A percentile compares a stretch with the other conserved stretches of the same genome.
phyloP scores from a whole-genome alignment of 2,113 vertebrate genomes.

The Delphinapterus leucas region DNA sequence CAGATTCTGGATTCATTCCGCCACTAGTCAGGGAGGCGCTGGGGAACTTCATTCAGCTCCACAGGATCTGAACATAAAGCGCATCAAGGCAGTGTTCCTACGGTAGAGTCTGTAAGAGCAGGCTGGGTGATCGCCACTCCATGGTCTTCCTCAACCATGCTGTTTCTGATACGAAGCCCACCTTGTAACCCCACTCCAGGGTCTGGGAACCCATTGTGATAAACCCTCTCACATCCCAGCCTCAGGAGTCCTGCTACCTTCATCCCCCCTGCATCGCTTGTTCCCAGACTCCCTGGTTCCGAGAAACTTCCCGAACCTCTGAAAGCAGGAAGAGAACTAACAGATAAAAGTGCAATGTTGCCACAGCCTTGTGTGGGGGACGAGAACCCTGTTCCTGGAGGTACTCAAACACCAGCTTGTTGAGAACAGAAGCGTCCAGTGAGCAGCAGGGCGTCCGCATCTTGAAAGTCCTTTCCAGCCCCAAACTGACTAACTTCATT shows the following conservation, averaged over 20 bases:
- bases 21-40: not conserved
- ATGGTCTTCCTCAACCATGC: too few relatives aligned
- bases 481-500: not conserved
- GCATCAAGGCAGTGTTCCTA: not conserved
- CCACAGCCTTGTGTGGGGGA: not conserved
- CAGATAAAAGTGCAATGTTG: not conserved
- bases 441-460: accelerated
- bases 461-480: not conserved
- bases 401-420: not conserved
- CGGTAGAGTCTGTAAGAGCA: not conserved
- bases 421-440: not conserved
- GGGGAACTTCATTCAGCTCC: not conserved
- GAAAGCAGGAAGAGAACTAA: not conserved
- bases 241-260: not conserved
- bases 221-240: not conserved
- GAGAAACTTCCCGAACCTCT: not conserved
- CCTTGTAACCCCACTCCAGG: not conserved
- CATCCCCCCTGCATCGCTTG: not conserved
- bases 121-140: not conserved
- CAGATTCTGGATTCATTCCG: not conserved
- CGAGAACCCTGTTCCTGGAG: not conserved
- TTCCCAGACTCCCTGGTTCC: not conserved
- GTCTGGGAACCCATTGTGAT: not conserved
- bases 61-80: not conserved
- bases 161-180: not conserved